These are phyloP conservation scores for Polypedilum pembai DNA, from an alignment of 1,140 invertebrate genomes.

Conservation along the genomic window DNA sequence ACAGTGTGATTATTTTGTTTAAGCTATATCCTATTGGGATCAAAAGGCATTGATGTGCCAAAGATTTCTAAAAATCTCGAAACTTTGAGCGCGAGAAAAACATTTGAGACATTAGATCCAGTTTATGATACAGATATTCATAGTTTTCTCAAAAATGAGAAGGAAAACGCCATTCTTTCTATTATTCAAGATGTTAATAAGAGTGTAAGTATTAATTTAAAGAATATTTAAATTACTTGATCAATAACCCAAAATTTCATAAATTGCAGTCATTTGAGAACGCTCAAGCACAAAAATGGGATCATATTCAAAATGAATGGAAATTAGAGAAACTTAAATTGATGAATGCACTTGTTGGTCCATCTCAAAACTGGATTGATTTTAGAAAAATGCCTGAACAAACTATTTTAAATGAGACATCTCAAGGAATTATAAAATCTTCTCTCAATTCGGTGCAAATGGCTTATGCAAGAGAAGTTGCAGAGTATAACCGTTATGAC, in stretches of 20 bases:
- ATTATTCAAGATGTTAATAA: constrained; percentile 84
- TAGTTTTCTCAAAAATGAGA: constrained; percentile 85
- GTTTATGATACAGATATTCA: constrained; percentile 81
- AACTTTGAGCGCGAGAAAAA: constrained; percentile 70
- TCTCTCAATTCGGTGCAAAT: constrained; percentile 52
- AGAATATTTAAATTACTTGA: not conserved
- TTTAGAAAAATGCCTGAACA: constrained; percentile 58
- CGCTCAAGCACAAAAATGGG: constrained; percentile 66
- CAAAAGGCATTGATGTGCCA: constrained; percentile 87
- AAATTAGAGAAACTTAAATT: constrained; percentile 81
- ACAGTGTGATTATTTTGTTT: constrained; percentile 38
- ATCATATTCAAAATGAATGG: constrained; percentile 78
- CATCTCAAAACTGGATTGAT: constrained; percentile 73
- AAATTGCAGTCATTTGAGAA: constrained; percentile 55
- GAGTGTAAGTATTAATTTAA: constrained; percentile 52
- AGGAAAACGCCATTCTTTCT: constrained; percentile 85
- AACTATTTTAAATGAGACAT: constrained; percentile 50
- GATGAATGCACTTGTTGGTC: constrained; percentile 78
- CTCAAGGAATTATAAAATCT: constrained; percentile 39
- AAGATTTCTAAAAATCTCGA: constrained; percentile 86
- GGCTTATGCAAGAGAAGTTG: constrained; percentile 75
- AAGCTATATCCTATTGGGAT: constrained; percentile 85
- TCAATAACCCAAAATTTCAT: not conserved
- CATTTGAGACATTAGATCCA: constrained; percentile 84
- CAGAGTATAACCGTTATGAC: constrained; percentile 70